Base-by-base conservation (phyloP, 1,140 invertebrate genomes). In the Aleiodes sp. region DNA sequence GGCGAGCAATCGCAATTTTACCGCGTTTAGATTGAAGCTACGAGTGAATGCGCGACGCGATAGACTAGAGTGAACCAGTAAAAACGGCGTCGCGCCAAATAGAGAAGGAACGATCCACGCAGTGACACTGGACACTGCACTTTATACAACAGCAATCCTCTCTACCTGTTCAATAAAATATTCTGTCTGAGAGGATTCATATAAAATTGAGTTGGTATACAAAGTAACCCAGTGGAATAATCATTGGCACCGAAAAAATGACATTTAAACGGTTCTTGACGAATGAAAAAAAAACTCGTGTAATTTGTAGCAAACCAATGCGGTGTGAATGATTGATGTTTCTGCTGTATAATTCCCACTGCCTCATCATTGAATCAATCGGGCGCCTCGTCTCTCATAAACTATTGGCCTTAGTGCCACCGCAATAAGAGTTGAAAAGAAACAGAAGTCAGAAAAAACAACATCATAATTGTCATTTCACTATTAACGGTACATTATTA, bases 21-120 rank as follows among this genome's bases (percentile, higher is more conserved):
- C 33, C 12, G 31, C 56, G 65, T 67, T n/a, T 61, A 14, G 56
- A 68, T 68, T 68, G 59, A 68, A 68, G 56, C 65, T 31, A 31
- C 28, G 65, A 60, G 56, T 60, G 65, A 59, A 59, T 26, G 57
- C 26, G 28, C 56, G 16, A 59, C 56, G 26, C 6, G 7, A 14
- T 10, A 33, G 29, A 39, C 6, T 43, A 65, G 24, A 64, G 24
- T 59, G 21, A 35, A 68, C 37, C n/a, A 10, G 35, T 19, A 68
- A 68, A 68, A 68, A 68, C 57, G 8, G 21, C 65, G 33, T 68
- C 65, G 46, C 33, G 9, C 65, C 65, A 68, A 68, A 68, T 68
- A 68, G 35, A 68, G 65, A 43, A 43, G 16, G 65, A 68, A 39
- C 65, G 21, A 68, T 31, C n/a, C 59, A 67, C 56, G 33, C 65